phyloP scores from a whole-genome alignment of 1,140 invertebrate genomes.

The Heliconius nattereri region DNA sequence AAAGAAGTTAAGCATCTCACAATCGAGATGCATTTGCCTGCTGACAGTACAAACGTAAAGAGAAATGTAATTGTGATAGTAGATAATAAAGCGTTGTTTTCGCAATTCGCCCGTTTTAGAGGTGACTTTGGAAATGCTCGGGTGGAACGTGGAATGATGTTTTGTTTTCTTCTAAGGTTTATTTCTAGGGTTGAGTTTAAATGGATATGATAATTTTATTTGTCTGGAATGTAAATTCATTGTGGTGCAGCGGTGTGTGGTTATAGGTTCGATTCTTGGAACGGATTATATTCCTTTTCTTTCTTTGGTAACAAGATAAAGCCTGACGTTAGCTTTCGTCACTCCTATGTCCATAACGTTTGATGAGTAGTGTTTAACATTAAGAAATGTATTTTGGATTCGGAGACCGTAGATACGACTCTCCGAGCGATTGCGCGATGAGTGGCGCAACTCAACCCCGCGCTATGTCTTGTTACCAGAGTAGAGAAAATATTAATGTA shows the following conservation, averaged over 20 bases:
- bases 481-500: too few relatives aligned
- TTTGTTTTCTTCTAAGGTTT: conserved; percentile 26
- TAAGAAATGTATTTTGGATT: too few relatives aligned
- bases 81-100: conserved; percentile 48
- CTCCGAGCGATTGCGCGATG: too few relatives aligned
- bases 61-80: conserved; percentile 53
- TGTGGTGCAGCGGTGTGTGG: neutral
- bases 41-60: conserved; percentile 45
- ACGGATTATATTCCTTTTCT: too few relatives aligned
- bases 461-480: too few relatives aligned
- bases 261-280: too few relatives aligned
- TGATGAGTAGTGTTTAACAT: too few relatives aligned
- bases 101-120: conserved; percentile 33
- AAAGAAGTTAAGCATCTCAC: neutral
- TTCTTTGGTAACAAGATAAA: too few relatives aligned
- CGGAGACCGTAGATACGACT: too few relatives aligned
- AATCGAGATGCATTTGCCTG: conserved; percentile 11
- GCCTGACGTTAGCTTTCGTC: too few relatives aligned
- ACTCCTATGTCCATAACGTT: too few relatives aligned
- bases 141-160: conserved; percentile 30
- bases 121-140: conserved; percentile 29
- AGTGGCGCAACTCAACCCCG: too few relatives aligned
- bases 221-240: neutral
- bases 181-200: neutral
- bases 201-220: neutral